These are phyloP conservation scores for Pimephales promelas DNA, from an alignment of 2,113 vertebrate species.

Conservation along the genomic window DNA sequence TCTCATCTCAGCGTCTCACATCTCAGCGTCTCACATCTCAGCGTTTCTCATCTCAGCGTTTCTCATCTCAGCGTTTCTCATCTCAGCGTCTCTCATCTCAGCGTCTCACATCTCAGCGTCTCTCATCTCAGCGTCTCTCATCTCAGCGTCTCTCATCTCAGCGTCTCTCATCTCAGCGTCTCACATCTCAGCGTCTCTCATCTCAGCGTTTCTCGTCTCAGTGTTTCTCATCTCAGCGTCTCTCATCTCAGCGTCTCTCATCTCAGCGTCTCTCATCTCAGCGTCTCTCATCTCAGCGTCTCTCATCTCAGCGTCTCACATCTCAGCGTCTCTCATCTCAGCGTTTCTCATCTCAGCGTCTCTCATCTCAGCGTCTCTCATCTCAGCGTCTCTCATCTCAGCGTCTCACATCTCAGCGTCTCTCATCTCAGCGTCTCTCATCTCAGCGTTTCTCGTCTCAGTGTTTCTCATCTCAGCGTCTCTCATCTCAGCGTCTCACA, in stretches of 20 bases:
- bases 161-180: neutral
- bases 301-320: too few species aligned
- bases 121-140: neutral
- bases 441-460: too few species aligned
- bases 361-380: too few species aligned
- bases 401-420: too few species aligned
- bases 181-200: neutral
- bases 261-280: neutral
- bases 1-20: neutral
- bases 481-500: too few species aligned
- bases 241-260: neutral
- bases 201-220: neutral
- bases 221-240: neutral
- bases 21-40: too few species aligned
- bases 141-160: neutral
- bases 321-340: too few species aligned
- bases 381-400: too few species aligned
- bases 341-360: too few species aligned
- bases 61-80: neutral
- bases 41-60: neutral
- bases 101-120: neutral
- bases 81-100: too few species aligned
- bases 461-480: too few species aligned
- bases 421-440: too few species aligned
- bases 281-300: neutral